Evolutionary conservation across 2,888 invertebrate genomes (phyloP), one percentile per base, ranked within the genome.

Genomic region (Drosophila falleni): DNA sequence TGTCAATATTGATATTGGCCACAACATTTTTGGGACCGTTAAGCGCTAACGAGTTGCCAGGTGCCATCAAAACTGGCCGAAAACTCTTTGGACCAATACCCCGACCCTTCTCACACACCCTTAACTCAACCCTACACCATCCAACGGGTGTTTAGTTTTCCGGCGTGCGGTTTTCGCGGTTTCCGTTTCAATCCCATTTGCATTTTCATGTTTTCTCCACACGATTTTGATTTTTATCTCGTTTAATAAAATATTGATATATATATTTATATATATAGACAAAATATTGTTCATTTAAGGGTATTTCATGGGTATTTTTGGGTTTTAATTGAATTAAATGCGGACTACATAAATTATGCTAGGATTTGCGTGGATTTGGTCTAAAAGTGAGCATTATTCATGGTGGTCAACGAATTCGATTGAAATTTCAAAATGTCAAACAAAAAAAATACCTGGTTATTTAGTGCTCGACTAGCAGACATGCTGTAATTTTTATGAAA

Each of bases 1-100:
- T 84, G 83, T 84, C 84, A 84, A 89, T 89, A 83, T 83, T 87
- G 89, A 75, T 84, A 83, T 81, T 83, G 78, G 74, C 67, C 89
- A 60, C 66, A 75, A 78, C 66, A 71, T 87, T 88, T 89, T 89
- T 76, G 64, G 78, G 69, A 63, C 69, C 47, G 78, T 72, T 87
- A 70, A 72, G 84, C 78, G 54, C 72, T 84, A 87, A 87, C 84
- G 83, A 83, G 78, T 61, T 74, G 62, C 68, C 79, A 71, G 85
- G 61, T 81, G 81, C 60, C 67, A 53, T 59, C 64, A 35, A 70
- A 68, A 60, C 49, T 49, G 76, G 37, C 50, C 50, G 42, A 35
- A 66, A 35, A 49, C 16, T 37, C 47, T 33, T 42, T 42, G 5
- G 11, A 8, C 31, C 19, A 23, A 23, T 23, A 4, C 4, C 3